These are phyloP conservation scores for Eurypyga helias DNA, from an alignment of 2,113 vertebrate species.

Conservation along the genomic window DNA sequence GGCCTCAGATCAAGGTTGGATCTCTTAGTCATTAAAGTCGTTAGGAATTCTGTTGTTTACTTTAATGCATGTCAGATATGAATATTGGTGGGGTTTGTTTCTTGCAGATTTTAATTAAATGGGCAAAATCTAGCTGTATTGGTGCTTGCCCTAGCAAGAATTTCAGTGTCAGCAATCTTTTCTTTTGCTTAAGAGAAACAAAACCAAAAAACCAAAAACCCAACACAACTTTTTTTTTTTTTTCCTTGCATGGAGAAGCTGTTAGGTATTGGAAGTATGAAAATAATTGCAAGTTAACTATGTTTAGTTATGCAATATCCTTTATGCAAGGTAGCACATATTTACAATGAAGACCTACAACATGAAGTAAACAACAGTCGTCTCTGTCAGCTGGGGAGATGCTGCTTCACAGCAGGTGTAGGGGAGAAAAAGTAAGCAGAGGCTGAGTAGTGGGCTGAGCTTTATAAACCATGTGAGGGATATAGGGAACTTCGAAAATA, in stretches of 20 bases:
- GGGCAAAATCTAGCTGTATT: neutral
- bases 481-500: neutral
- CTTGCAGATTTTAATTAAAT: neutral
- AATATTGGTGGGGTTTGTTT: neutral
- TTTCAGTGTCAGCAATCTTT: neutral
- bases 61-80: neutral
- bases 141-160: neutral
- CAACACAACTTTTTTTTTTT: neutral
- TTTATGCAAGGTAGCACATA: no score
- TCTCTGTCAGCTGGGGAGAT: neutral
- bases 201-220: no score
- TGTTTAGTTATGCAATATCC: neutral
- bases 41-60: neutral
- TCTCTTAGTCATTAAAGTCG: neutral
- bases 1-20: neutral
- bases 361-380: neutral
- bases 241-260: neutral
- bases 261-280: neutral
- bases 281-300: neutral
- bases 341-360: neutral
- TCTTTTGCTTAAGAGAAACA: neutral
- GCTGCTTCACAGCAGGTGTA: neutral
- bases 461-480: neutral
- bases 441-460: neutral
- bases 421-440: neutral